These are phyloP conservation scores for Ceratoteleas bidentatus DNA, from an alignment of 1,140 invertebrate genomes.

Conservation along the genomic window DNA sequence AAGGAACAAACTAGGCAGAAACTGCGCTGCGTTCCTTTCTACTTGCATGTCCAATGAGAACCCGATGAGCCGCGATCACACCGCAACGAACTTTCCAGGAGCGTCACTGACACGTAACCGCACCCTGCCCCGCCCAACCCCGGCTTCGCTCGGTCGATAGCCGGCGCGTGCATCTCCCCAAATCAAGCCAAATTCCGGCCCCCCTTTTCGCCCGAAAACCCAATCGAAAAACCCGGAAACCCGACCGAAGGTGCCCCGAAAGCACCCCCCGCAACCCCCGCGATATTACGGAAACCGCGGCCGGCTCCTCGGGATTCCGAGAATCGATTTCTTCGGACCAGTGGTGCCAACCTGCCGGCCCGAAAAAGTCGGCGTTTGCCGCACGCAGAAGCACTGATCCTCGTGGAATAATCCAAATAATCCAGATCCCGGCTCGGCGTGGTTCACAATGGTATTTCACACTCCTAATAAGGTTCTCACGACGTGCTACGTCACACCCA, in stretches of 20 bases:
- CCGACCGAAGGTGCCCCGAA: too few relatives aligned
- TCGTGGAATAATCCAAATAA: conserved; percentile 36
- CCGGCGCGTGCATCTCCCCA: conserved; percentile 47
- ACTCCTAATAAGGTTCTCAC: conserved; percentile 61
- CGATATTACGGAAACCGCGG: too few relatives aligned
- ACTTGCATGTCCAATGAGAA: not conserved
- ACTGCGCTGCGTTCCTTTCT: not conserved
- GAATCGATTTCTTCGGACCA: not conserved
- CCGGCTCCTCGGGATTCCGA: too few relatives aligned
- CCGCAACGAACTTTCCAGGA: conserved; percentile 68
- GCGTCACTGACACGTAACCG: conserved; percentile 74
- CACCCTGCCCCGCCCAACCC: conserved; percentile 80
- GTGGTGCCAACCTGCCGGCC: conserved; percentile 4
- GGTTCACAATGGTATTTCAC: conserved; percentile 30
- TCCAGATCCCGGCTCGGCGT: conserved; percentile 20
- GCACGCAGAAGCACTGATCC: not conserved
- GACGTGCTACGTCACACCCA: conserved; percentile 49
- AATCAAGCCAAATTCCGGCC: not conserved
- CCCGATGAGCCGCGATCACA: conserved; percentile 7
- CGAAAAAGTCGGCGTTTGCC: not conserved
- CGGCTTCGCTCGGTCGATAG: conserved; percentile 74
- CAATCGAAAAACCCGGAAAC: too few relatives aligned
- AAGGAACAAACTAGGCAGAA: not conserved
- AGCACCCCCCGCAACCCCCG: too few relatives aligned
- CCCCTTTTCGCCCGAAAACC: too few relatives aligned